A percentile compares a stretch with the other conserved stretches of the same genome.
These are phyloP conservation scores for Drosophila helvetica DNA, from an alignment of 2,888 invertebrate species.

Conservation along the genomic window DNA sequence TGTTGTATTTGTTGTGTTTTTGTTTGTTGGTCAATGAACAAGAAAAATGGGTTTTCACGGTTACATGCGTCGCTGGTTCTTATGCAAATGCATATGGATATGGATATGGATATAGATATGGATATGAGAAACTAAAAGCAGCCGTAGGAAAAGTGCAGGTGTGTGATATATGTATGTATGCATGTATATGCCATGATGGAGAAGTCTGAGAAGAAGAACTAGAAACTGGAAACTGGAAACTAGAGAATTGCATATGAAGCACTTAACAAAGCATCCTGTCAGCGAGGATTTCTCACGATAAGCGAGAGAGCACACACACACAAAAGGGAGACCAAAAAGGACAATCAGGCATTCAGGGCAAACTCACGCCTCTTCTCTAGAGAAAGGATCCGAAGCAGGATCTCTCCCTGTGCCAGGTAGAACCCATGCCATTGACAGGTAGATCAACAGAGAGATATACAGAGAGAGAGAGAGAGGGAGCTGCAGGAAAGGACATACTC, in stretches of 20 bases:
- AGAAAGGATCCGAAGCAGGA: not conserved
- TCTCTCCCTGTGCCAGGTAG: constrained; percentile 15
- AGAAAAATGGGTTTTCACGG: constrained; percentile 79
- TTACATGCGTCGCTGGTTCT: constrained; percentile 69
- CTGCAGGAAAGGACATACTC: constrained; percentile 8
- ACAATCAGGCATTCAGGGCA: constrained; percentile 4
- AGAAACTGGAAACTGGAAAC: not conserved
- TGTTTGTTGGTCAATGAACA: constrained; percentile 77
- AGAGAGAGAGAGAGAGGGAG: not conserved
- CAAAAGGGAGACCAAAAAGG: constrained; percentile 20
- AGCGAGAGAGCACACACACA: not conserved
- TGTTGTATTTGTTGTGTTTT: constrained; percentile 25
- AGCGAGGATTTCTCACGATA: constrained; percentile 33
- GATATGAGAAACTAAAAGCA: constrained; percentile 7
- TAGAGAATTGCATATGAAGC: constrained; percentile 24
- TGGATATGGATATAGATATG: constrained; percentile 19
- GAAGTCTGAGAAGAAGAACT: not conserved
- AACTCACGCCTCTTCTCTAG: constrained; percentile 22
- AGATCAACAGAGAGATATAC: not conserved
- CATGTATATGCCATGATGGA: not conserved
- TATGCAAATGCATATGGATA: constrained; percentile 37
- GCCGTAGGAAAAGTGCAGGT: constrained; percentile 18
- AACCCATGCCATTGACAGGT: constrained; percentile 9
- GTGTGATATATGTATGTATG: constrained; percentile 25
- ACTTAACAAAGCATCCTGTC: constrained; percentile 35